Evolutionary conservation across 2,888 invertebrate species (phyloP), one percentile per base, ranked within the genome.

Genomic region (Agrochola lychnidis): DNA sequence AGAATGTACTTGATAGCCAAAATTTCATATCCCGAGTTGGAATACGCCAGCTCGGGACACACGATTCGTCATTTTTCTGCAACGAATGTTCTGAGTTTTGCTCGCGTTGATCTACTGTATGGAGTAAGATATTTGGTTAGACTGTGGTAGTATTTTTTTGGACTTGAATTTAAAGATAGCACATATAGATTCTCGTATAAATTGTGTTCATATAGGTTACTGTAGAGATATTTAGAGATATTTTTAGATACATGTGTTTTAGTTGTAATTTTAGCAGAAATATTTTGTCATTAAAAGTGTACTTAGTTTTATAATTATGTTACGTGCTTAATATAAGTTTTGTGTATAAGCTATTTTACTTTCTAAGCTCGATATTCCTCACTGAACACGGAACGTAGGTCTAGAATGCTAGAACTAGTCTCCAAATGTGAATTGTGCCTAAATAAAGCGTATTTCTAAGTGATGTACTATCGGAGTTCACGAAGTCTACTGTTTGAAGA

Each of bases 391-490:
- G 85, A 89, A 82, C 70, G 91, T 94, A 94, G 92, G 87, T 90
- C 83, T 95, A 96, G 95, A 93, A 93, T 92, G 96, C 96, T 96
- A 96, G 96, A 92, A 89, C 84, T 96, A 95, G 95, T 92, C 90
- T 92, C 92, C 90, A 89, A 91, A 95, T 92, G 93, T 95, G 95
- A 96, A 95, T 95, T 93, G 96, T 96, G 96, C 96, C 96, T 96
- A 94, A 94, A 94, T 91, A 93, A 94, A 85, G 92, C 88, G 89
- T 92, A 92, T 88, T 87, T 88, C 85, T 90, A 91, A 91, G 90
- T 89, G 87, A 89, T 85, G 85, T 87, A 87, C 86, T 87, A 88
- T 82, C 88, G 84, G 84, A 86, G 83, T 89, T 84, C 85, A 88
- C 81, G 83, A 85, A 73, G 71, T 85, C 86, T 83, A 87, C 69